Evolutionary conservation across 2,888 invertebrate genomes (phyloP).

Genomic region (Dolomedes plantarius): DNA sequence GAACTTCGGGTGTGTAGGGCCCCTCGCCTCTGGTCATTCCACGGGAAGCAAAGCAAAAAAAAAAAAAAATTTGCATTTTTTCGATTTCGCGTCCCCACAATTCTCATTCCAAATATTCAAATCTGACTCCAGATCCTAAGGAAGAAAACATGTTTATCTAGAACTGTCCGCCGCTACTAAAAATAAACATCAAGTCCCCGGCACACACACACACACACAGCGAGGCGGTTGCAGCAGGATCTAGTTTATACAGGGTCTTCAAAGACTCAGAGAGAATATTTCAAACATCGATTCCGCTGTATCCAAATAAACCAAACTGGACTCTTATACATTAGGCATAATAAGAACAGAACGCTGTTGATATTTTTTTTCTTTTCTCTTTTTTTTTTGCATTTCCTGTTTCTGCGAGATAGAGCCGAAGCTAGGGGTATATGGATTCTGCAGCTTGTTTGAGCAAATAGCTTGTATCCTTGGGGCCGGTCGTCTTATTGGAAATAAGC

Average conservation of each 20-base stretch:
- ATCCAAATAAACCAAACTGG: slow-evolving; percentile 64
- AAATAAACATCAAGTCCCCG: slow-evolving; percentile 3
- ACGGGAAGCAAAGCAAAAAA: too few relatives aligned
- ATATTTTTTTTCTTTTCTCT: too few relatives aligned
- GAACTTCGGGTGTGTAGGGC: background rate
- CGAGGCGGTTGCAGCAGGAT: background rate
- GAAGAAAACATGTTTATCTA: slow-evolving; percentile 13
- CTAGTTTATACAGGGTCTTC: background rate
- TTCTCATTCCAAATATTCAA: slow-evolving; percentile 8
- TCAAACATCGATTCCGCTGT: slow-evolving; percentile 49
- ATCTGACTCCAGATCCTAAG: slow-evolving; percentile 2
- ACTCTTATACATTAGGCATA: slow-evolving; percentile 68
- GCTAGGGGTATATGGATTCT: background rate
- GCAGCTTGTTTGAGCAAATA: slow-evolving; percentile 66
- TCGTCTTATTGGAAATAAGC: slow-evolving; percentile 64
- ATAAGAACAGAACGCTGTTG: slow-evolving; percentile 45
- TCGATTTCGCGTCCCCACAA: slow-evolving; percentile 8
- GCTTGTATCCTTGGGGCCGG: slow-evolving; percentile 57
- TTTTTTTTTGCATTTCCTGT: slow-evolving; percentile 15
- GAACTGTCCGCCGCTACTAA: slow-evolving; percentile 1
- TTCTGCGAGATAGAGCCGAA: background rate
- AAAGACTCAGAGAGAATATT: slow-evolving; percentile 26
- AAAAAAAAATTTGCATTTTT: slow-evolving; percentile 3
- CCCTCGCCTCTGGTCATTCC: slow-evolving; percentile 13
- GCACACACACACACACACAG: background rate